Percentiles rank a stretch among this genome's conserved stretches.
These are phyloP conservation scores for Vulpes ferrilata DNA, from an alignment of 2,113 vertebrate genomes.

Conservation along the genomic window DNA sequence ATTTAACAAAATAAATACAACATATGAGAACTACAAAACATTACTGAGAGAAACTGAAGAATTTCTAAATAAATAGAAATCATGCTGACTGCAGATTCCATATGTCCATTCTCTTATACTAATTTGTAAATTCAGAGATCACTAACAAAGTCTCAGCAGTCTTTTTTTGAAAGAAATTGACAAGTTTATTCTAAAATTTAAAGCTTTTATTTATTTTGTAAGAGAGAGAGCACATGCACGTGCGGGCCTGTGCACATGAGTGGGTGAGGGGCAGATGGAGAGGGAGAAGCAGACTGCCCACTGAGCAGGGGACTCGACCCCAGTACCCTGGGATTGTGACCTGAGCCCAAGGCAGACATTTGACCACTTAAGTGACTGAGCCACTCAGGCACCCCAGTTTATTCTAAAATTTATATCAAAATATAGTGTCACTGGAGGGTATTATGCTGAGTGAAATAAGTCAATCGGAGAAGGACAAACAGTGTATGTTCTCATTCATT, in stretches of 20 bases:
- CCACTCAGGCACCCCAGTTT: background rate
- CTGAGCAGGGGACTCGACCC: background rate
- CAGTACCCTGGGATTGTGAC: background rate
- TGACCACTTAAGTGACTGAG: background rate
- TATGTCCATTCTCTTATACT: background rate
- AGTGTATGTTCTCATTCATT: too few relatives aligned
- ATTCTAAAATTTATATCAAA: background rate
- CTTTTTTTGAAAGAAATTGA: background rate
- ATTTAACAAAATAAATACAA: conserved; percentile 10
- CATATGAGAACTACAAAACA: background rate
- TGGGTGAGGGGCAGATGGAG: too few relatives aligned
- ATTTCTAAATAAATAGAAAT: background rate
- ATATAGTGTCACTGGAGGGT: too few relatives aligned
- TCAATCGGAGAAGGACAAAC: too few relatives aligned
- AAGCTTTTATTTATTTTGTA: too few relatives aligned
- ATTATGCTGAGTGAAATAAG: too few relatives aligned
- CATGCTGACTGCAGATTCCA: background rate
- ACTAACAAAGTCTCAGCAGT: background rate
- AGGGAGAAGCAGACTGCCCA: too few relatives aligned
- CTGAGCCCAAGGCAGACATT: background rate
- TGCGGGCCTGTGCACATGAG: too few relatives aligned
- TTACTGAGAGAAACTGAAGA: background rate
- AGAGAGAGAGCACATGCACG: too few relatives aligned
- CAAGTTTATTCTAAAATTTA: background rate
- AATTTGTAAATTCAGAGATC: background rate